Evolutionary conservation across 2,797 vertebrate genomes (phyloP), one percentile per base, ranked within the genome.

Genomic region (Tachyglossus aculeatus): DNA sequence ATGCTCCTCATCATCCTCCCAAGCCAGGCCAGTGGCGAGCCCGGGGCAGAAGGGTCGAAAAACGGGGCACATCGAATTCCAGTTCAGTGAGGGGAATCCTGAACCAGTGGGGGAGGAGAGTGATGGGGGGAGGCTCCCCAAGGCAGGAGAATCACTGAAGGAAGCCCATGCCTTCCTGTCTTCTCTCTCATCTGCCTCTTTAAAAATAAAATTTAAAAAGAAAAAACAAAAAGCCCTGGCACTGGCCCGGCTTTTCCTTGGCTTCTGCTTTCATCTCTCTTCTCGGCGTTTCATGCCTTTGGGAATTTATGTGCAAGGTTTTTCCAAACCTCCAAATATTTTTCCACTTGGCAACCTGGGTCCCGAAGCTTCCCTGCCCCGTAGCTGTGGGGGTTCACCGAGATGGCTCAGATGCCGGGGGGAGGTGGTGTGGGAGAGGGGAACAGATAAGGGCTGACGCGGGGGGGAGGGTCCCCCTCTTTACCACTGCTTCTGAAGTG

Each of bases 301-400:
- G 76, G 91, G 94, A 93, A 94, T 94, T 94, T 94, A 94, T 94
- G 92, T 91, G 90, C 89, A 90, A 91, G 92, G 91, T 93, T 91
- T 94, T 94, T 93, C 91, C 91, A 93, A 94, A 89, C 90, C 90
- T 93, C 91, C 92, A 92, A 93, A 93, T 92, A 90, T 93, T 93
- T 93, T 94, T 94, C 91, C 93, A 91, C 90, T 93, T 92, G 92
- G 92, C 92, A 93, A 91, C 91, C 88, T 63, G 39, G 78, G 86
- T 90, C 84, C 86, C 5, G 53, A 90, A 92, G 85, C 83, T 85
- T 91, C 90, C 86, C 86, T 89, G 86, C 84, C 87, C 88, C 89
- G 88, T 90, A 92, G 91, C 88, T 68, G 83, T 85, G 88, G 91
- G 86, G 78, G 86, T 83, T 80, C 80, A 84, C 78, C 77, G 82